A percentile compares a stretch with the other conserved stretches of the same genome.
Conservation (phyloP, 2,113 vertebrate species). For the Eubucco bourcierii region DNA sequence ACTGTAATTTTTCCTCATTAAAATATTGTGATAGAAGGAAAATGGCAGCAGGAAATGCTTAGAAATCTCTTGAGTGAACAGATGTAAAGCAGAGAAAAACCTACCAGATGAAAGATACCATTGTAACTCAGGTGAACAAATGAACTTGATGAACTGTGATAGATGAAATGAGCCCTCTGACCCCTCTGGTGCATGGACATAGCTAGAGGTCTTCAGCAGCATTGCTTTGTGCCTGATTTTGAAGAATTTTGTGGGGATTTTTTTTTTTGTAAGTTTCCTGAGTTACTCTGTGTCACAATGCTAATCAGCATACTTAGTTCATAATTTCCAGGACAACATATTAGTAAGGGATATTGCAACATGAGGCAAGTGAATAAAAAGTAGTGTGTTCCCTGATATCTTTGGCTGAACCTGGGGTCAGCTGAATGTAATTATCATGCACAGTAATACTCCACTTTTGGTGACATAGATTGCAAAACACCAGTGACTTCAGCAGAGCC, state of each 20-base stretch:
- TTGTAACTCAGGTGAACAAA: neutral
- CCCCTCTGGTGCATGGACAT: accelerated
- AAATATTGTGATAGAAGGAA: neutral
- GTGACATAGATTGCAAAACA: neutral
- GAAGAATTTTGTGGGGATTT: neutral
- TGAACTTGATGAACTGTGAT: neutral
- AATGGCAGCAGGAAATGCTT: neutral
- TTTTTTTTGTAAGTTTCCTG: neutral
- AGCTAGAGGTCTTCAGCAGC: neutral
- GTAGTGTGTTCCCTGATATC: neutral
- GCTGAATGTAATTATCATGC: neutral
- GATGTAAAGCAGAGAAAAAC: neutral
- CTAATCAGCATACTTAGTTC: neutral
- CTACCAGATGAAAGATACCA: neutral
- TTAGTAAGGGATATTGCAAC: neutral
- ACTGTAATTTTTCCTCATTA: neutral
- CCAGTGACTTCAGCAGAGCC: neutral
- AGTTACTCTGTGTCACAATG: neutral
- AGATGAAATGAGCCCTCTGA: neutral
- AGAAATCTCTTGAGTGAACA: neutral
- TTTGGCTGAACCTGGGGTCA: neutral
- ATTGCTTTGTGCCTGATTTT: neutral
- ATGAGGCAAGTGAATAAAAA: neutral
- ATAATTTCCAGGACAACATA: neutral
- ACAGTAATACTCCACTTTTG: neutral